Conservation (phyloP, 2,888 invertebrate species). For the Plebejus melissa region DNA sequence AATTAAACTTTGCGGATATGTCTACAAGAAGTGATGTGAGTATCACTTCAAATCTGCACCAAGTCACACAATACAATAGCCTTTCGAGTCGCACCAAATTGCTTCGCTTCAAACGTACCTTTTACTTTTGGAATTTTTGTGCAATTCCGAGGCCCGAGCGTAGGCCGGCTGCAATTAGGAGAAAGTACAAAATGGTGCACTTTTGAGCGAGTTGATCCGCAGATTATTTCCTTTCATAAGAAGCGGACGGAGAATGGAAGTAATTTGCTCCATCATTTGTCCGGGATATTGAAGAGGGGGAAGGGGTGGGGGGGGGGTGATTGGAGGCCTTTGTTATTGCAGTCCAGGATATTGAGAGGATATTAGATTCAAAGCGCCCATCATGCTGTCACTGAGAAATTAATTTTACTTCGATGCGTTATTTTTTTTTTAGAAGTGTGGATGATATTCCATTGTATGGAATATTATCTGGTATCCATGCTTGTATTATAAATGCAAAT, state of each 20-base stretch:
- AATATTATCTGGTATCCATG: not conserved
- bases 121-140: not conserved
- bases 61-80: not conserved
- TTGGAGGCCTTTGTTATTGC: slow-evolving; percentile 24
- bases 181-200: slow-evolving; percentile 31
- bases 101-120: not conserved
- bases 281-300: slow-evolving; percentile 32
- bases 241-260: slow-evolving; percentile 24
- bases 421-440: not conserved
- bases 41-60: not conserved
- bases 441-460: not conserved
- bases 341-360: slow-evolving; percentile 13
- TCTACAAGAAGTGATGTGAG: not conserved
- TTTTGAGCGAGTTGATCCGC: slow-evolving; percentile 28
- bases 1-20: not conserved
- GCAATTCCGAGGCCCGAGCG: not conserved
- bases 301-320: slow-evolving; percentile 34
- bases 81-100: not conserved
- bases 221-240: slow-evolving; percentile 28
- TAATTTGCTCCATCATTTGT: slow-evolving; percentile 29
- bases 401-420: not conserved
- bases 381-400: not conserved
- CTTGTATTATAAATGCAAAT: not conserved
- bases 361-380: not conserved
- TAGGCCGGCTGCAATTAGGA: slow-evolving; percentile 24